Evolutionary conservation across 2,888 invertebrate species (phyloP), one percentile per base, ranked within the genome.

Genomic region (Nomada goodeniana): DNA sequence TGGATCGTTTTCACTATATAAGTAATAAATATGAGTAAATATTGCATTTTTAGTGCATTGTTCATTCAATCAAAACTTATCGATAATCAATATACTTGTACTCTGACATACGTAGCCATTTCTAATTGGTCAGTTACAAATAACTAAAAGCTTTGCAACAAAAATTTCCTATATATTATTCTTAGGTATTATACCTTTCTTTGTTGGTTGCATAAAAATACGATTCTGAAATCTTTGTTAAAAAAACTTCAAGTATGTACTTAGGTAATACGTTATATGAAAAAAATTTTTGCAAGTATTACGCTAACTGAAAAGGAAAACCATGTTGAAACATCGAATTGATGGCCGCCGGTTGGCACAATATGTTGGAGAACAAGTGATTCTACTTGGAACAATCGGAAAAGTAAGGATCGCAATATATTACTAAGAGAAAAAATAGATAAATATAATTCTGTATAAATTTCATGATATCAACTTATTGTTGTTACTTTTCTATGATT

Each of bases 301-400:
- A 36, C 3, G 47, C 15, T 47, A 47, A 15, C 2, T 3, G 13
- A 15, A 47, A 15, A n/a, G 5, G 2, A 65, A 13, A 26, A 80
- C 72, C 64, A 87, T 85, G 82, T 1, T 71, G 9, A 78, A 83
- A 2, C 74, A 79, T 81, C 90, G 93, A 13, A 85, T 92, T 15
- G 73, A 80, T 44, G 93, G 93, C 15, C 89, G 90, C 50, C 87
- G 89, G 60, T 70, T 93, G 50, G 80, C 82, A 1, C 91, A 92
- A 67, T 79, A 89, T 61, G 15, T 91, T 5, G 91, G 91, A 15
- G 77, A 90, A 50, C 82, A 91, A 59, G 87, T 92, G 11, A 87
- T 92, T 70, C 52, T 93, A 20, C 87, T 92, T 53, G 93, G 93
- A 13, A 88, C 82, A 26, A 73, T 92, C 29, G 90, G 84, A 53